phyloP scores from a whole-genome alignment of 2,888 invertebrate species.

The Hydraecia micacea region DNA sequence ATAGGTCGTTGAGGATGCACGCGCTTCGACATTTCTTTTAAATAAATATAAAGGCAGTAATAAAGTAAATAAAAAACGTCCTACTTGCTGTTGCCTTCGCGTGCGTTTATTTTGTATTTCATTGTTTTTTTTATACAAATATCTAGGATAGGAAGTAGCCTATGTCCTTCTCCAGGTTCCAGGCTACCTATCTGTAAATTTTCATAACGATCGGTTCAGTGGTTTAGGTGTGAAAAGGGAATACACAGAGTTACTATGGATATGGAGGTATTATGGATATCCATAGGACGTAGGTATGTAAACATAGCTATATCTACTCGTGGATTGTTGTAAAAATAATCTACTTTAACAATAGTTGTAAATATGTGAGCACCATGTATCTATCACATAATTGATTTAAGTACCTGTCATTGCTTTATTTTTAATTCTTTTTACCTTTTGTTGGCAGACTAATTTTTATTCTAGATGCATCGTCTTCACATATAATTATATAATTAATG shows the following conservation, averaged over 20 bases:
- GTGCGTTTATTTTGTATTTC: neutral
- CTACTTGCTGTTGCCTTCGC: too few relatives aligned
- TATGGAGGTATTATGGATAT: too few relatives aligned
- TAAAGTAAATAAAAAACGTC: neutral
- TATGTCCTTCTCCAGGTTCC: neutral
- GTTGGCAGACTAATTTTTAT: too few relatives aligned
- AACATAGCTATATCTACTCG: neutral
- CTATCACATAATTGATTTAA: too few relatives aligned
- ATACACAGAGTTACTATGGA: neutral
- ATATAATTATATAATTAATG: too few relatives aligned
- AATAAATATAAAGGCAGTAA: neutral
- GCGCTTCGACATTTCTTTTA: slow-evolving; percentile 2
- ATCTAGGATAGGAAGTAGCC: neutral
- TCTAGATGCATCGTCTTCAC: too few relatives aligned
- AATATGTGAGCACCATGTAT: too few relatives aligned
- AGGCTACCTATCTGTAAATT: neutral
- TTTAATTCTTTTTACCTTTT: too few relatives aligned
- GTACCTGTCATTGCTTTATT: too few relatives aligned
- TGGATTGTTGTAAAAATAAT: neutral
- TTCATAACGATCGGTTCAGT: neutral
- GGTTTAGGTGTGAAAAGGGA: neutral
- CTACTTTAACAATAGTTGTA: too few relatives aligned
- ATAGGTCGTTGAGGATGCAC: slow-evolving; percentile 17
- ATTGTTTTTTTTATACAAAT: neutral
- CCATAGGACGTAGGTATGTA: neutral